These are phyloP conservation scores for Melinaea marsaeus DNA, from an alignment of 2,888 invertebrate species.

Conservation along the genomic window DNA sequence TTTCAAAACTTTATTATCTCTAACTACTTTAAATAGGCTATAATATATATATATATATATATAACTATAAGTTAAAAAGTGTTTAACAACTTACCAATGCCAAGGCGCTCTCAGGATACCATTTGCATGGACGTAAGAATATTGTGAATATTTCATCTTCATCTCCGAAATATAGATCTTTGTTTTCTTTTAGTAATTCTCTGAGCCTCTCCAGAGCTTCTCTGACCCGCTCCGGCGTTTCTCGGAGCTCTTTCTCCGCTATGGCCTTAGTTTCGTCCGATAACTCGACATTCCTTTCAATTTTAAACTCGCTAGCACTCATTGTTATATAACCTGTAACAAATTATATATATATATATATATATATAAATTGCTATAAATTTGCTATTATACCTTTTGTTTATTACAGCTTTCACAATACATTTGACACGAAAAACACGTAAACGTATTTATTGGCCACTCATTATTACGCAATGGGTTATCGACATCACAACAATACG, in stretches of 20 bases:
- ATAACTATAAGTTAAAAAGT: neutral
- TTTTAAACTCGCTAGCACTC: slow-evolving; percentile 71
- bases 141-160: slow-evolving; percentile 88
- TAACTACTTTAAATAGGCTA: neutral
- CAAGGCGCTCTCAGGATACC: slow-evolving; percentile 88
- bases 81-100: slow-evolving; percentile 80
- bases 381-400: neutral
- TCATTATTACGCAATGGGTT: slow-evolving; percentile 1
- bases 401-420: neutral
- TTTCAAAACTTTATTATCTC: slow-evolving; percentile 16
- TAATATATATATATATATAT: neutral
- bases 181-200: slow-evolving; percentile 81
- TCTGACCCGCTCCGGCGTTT: slow-evolving; percentile 82
- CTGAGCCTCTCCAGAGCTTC: slow-evolving; percentile 79
- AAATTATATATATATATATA: slow-evolving; percentile 12
- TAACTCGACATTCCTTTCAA: slow-evolving; percentile 79
- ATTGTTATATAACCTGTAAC: slow-evolving; percentile 47
- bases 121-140: slow-evolving; percentile 89
- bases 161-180: slow-evolving; percentile 82
- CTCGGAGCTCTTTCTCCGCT: slow-evolving; percentile 82
- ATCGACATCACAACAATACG: neutral
- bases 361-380: neutral
- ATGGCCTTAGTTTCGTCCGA: slow-evolving; percentile 76
- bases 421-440: slow-evolving; percentile 5
- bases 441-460: neutral